A percentile compares a stretch with the other conserved stretches of the same genome.
These are phyloP conservation scores for Augochlorella aurata DNA, from an alignment of 2,888 invertebrate genomes.

Conservation along the genomic window DNA sequence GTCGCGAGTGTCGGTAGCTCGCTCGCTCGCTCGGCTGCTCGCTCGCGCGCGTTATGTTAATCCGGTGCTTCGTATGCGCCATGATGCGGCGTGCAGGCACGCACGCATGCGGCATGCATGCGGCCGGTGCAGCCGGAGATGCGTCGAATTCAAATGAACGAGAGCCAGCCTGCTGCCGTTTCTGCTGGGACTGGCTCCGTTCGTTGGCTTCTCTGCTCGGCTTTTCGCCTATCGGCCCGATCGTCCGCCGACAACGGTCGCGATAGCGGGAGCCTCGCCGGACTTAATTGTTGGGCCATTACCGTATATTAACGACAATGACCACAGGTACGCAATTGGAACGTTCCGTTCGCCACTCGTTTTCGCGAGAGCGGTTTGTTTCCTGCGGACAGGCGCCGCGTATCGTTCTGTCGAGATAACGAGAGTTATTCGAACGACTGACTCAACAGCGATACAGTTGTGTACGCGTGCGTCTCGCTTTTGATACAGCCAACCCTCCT, in stretches of 20 bases:
- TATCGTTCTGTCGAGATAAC: slow-evolving; percentile 47
- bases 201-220: slow-evolving; percentile 35
- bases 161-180: slow-evolving; percentile 44
- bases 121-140: slow-evolving; percentile 59
- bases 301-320: background rate
- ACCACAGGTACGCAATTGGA: background rate
- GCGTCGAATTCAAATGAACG: slow-evolving; percentile 70
- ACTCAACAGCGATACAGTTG: slow-evolving; percentile 43
- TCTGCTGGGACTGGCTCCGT: slow-evolving; percentile 32
- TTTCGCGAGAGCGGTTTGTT: slow-evolving; percentile 12
- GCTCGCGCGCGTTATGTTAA: slow-evolving; percentile 67
- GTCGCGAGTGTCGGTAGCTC: slow-evolving; percentile 27
- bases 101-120: slow-evolving; percentile 63
- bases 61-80: slow-evolving; percentile 72
- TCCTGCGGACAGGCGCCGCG: background rate
- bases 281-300: background rate
- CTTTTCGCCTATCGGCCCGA: slow-evolving; percentile 11
- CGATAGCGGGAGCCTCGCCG: background rate
- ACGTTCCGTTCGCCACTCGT: background rate
- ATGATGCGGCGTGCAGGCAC: slow-evolving; percentile 63
- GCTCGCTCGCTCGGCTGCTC: slow-evolving; percentile 16
- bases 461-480: slow-evolving; percentile 25
- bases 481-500: background rate
- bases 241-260: background rate
- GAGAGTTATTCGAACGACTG: slow-evolving; percentile 43